phyloP scores from a whole-genome alignment of 1,140 invertebrate genomes.

The Tenebrio molitor region DNA sequence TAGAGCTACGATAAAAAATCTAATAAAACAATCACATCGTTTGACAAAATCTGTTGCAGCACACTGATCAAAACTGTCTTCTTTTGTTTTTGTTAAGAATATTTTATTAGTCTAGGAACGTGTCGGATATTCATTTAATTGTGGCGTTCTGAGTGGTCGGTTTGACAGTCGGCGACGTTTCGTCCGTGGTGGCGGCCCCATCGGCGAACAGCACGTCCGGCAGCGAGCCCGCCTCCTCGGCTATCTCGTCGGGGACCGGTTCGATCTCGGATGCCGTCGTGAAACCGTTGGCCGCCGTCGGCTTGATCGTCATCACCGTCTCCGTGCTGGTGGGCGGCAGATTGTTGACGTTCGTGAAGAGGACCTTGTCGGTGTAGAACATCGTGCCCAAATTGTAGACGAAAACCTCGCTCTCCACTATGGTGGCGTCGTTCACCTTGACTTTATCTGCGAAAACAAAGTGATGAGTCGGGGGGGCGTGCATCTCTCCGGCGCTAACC shows the following conservation, averaged over 20 bases:
- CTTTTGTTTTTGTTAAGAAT: background rate
- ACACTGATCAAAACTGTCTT: constrained; percentile 29
- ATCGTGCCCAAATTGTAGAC: constrained; percentile 75
- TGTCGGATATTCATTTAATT: constrained; percentile 50
- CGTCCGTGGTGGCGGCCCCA: constrained; percentile 45
- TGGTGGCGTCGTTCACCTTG: constrained; percentile 70
- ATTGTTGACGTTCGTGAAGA: constrained; percentile 67
- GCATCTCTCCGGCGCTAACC: constrained; percentile 15
- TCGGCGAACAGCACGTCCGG: constrained; percentile 62
- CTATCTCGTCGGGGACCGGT: constrained; percentile 67
- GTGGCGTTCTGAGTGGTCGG: constrained; percentile 47
- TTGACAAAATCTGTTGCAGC: constrained; percentile 25
- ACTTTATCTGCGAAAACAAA: constrained; percentile 65
- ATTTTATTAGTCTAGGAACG: constrained; percentile 28
- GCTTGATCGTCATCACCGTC: constrained; percentile 58
- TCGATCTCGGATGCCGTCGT: constrained; percentile 65
- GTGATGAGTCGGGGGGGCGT: background rate
- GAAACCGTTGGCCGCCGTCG: constrained; percentile 40
- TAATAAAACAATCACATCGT: constrained; percentile 36
- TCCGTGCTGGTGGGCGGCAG: constrained; percentile 55
- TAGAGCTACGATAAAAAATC: constrained; percentile 29
- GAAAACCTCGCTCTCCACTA: constrained; percentile 73
- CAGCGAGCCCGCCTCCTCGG: constrained; percentile 59
- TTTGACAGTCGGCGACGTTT: constrained; percentile 39
- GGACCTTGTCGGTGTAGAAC: constrained; percentile 73